Percentiles rank a stretch among this genome's conserved stretches.
These are phyloP conservation scores for Brachyhypopomus occidentalis DNA, from an alignment of 2,113 vertebrate species.

Conservation along the genomic window DNA sequence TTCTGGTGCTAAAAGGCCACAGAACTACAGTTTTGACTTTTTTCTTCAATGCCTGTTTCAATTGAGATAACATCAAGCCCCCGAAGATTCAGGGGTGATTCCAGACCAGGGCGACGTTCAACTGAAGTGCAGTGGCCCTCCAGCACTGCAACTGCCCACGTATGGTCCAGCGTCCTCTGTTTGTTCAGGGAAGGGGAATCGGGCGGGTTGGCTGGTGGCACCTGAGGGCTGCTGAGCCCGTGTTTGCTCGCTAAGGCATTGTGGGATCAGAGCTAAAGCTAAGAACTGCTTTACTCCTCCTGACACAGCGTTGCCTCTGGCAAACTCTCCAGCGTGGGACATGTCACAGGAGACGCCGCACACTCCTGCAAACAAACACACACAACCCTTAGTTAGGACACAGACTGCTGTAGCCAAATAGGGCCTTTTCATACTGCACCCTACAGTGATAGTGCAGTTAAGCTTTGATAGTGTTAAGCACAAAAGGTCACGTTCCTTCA, in stretches of 20 bases:
- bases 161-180: constrained; percentile 1
- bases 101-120: not conserved
- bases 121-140: not conserved
- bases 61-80: not conserved
- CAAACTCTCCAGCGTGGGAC: constrained; percentile 5
- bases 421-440: not conserved
- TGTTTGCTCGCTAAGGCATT: constrained; percentile 21
- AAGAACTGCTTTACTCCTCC: constrained; percentile 15
- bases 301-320: constrained; percentile 4
- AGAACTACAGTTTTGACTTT: not conserved
- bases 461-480: too few species aligned
- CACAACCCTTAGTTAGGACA: constrained; percentile 9
- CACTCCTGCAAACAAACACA: constrained; percentile 34
- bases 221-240: not conserved
- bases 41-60: not conserved
- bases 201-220: not conserved
- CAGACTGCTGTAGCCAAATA: not conserved
- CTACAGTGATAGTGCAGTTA: not conserved
- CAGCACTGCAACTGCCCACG: not conserved
- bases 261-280: constrained; percentile 14
- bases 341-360: constrained; percentile 14
- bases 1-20: not conserved
- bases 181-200: not conserved
- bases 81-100: not conserved
- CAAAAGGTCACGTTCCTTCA: too few species aligned